Conservation (phyloP, 2,113 vertebrate species). For the Ivindomyrus marchei region DNA sequence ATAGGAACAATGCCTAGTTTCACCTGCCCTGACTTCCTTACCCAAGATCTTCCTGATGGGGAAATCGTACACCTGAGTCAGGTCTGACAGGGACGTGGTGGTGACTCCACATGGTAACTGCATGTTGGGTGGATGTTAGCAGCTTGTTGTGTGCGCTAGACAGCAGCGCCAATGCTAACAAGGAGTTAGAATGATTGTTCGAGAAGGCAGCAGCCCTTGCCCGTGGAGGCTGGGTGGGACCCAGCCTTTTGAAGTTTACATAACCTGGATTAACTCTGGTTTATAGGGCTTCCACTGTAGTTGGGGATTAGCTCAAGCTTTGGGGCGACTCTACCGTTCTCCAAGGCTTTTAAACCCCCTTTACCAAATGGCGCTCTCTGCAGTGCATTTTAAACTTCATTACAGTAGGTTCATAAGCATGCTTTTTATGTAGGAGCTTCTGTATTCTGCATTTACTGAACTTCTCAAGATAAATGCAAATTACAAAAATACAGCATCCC, state of each 20-base stretch:
- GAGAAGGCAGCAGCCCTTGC: neutral
- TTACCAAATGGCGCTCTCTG: neutral
- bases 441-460: neutral
- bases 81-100: neutral
- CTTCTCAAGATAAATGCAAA: neutral
- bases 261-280: conserved; percentile 1
- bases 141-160: neutral
- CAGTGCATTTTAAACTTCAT: neutral
- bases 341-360: neutral
- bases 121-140: neutral
- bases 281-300: neutral
- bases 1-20: neutral
- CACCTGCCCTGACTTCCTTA: neutral
- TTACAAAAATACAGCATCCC: neutral
- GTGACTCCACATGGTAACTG: neutral
- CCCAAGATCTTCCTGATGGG: neutral
- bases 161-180: neutral
- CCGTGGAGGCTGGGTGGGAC: neutral
- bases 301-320: neutral
- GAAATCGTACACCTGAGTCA: neutral
- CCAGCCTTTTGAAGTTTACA: neutral
- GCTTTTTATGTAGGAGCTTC: neutral
- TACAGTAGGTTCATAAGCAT: neutral
- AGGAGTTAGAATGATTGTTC: neutral
- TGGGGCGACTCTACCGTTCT: neutral